Percentiles rank a stretch among this genome's conserved stretches.
Evolutionary conservation across 2,797 vertebrate species (phyloP).

Genomic region (Hozukius guyotensis): DNA sequence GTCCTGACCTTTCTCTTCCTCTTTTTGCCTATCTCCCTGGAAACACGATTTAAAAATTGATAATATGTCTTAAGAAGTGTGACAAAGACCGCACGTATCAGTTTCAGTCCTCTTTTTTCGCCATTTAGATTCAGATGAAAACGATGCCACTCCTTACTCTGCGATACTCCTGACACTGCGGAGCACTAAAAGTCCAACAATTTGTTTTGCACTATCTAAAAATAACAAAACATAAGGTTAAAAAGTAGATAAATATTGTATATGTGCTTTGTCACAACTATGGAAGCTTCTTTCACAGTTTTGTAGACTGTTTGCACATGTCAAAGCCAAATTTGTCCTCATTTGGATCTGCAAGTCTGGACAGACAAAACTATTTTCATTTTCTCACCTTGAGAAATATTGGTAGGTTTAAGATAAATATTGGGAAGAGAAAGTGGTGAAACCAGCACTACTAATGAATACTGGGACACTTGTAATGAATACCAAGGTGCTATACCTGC

Average conservation of each 20-base stretch:
- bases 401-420: neutral
- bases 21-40: neutral
- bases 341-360: neutral
- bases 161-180: neutral
- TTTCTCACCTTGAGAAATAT: neutral
- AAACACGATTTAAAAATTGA: conserved; percentile 15
- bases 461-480: neutral
- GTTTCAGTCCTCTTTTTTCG: neutral
- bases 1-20: neutral
- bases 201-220: neutral
- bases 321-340: neutral
- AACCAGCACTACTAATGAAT: neutral
- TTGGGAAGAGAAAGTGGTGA: neutral
- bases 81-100: neutral
- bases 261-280: neutral
- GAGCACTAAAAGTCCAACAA: neutral
- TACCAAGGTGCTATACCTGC: neutral
- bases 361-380: neutral
- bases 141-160: neutral
- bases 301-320: neutral
- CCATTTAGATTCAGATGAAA: neutral
- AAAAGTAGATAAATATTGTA: neutral
- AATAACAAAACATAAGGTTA: neutral
- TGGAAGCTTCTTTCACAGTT: neutral
- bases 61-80: neutral